Evolutionary conservation across 2,888 invertebrate genomes (phyloP).

Genomic region (Erynnis tages): DNA sequence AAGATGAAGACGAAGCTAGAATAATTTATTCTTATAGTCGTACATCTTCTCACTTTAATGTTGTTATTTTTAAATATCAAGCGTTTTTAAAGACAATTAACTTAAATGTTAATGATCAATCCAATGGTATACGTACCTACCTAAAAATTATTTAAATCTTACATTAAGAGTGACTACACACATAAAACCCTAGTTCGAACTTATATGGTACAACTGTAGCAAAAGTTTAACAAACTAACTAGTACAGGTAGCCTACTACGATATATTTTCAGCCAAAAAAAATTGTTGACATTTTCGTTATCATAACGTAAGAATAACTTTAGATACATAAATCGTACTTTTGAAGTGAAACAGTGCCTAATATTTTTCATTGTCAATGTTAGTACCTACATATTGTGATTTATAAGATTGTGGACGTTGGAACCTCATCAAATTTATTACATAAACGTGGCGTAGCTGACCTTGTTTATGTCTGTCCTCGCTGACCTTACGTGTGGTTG

Average conservation of each 20-base stretch:
- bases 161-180: neutral
- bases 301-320: neutral
- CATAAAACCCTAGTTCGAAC: too few relatives aligned
- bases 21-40: constrained; percentile 34
- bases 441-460: constrained; percentile 48
- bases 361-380: constrained; percentile 46
- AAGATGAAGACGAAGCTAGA: constrained; percentile 55
- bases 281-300: too few relatives aligned
- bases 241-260: too few relatives aligned
- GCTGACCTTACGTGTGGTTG: constrained; percentile 41
- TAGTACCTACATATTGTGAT: constrained; percentile 37
- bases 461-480: constrained; percentile 47
- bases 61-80: neutral
- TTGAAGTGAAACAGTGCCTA: neutral
- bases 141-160: too few relatives aligned
- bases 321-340: too few relatives aligned
- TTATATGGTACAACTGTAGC: too few relatives aligned
- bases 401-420: constrained; percentile 34
- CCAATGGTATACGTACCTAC: too few relatives aligned
- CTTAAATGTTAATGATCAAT: constrained; percentile 4
- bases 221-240: too few relatives aligned
- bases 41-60: neutral
- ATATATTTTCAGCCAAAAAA: too few relatives aligned
- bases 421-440: constrained; percentile 48
- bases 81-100: neutral